Evolutionary conservation across 2,888 invertebrate genomes (phyloP).

Genomic region (Fabriciana adippe): DNA sequence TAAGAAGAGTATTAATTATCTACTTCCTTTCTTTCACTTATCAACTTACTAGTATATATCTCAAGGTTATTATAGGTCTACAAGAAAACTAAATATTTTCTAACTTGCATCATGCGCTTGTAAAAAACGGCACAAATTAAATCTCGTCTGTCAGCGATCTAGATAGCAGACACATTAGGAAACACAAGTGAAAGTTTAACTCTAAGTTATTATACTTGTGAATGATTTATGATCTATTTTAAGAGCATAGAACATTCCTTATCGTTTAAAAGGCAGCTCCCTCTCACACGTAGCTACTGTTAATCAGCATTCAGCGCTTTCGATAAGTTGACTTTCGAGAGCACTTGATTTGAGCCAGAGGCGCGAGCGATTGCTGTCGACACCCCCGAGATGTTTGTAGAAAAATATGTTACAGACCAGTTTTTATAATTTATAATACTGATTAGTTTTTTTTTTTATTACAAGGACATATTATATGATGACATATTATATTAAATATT

Average conservation of each 20-base stretch:
- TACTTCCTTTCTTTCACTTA: no score
- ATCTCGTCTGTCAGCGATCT: no score
- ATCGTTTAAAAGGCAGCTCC: constrained; percentile 24
- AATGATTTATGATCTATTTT: constrained; percentile 9
- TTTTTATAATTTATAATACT: constrained; percentile 2
- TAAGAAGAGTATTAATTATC: no score
- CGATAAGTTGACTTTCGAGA: constrained; percentile 27
- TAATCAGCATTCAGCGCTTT: constrained; percentile 33
- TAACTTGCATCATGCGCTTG: no score
- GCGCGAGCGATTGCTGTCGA: constrained; percentile 24
- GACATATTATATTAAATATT: no score
- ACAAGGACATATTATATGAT: neutral
- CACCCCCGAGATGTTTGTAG: constrained; percentile 21
- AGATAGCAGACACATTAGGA: neutral
- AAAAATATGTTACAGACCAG: constrained; percentile 14
- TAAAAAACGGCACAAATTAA: no score
- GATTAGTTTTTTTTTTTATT: neutral
- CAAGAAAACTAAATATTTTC: no score
- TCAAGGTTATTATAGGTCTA: no score
- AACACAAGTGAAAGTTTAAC: neutral
- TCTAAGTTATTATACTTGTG: neutral
- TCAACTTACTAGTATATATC: no score
- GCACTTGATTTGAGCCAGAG: constrained; percentile 28
- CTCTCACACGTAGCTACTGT: constrained; percentile 37
- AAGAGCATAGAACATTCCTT: constrained; percentile 28